phyloP scores from a whole-genome alignment of 2,797 vertebrate genomes.

The Aeoliscus strigatus region DNA sequence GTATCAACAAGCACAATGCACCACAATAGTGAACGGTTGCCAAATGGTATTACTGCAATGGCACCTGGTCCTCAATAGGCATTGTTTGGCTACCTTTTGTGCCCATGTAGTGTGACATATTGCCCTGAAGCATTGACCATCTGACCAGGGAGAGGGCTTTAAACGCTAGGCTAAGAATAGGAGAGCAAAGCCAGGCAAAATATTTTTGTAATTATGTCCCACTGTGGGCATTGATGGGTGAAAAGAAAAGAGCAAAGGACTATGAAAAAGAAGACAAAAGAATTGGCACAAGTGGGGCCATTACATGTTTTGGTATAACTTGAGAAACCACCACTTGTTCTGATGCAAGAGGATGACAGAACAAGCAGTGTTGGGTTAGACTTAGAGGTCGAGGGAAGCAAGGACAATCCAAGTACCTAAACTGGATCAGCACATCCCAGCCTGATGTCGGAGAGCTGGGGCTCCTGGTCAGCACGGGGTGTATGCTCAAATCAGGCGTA shows the following conservation, averaged over 20 bases:
- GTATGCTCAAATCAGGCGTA: conserved; percentile 59
- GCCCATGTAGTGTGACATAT: conserved; percentile 77
- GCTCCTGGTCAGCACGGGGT: conserved; percentile 55
- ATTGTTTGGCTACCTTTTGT: conserved; percentile 79
- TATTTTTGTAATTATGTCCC: conserved; percentile 72
- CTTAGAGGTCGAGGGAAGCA: conserved; percentile 45
- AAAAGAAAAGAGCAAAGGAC: conserved; percentile 50
- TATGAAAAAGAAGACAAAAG: conserved; percentile 29
- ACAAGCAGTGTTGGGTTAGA: conserved; percentile 39
- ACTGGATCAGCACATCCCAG: conserved; percentile 41
- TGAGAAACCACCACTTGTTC: conserved; percentile 33
- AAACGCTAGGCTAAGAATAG: conserved; percentile 76
- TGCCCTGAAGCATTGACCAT: conserved; percentile 80
- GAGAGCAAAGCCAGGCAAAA: conserved; percentile 62
- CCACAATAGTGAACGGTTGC: conserved; percentile 70
- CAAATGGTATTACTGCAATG: conserved; percentile 68
- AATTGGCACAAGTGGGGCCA: conserved; percentile 9
- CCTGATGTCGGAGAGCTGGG: conserved; percentile 55
- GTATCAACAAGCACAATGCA: conserved; percentile 52
- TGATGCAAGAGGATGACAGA: conserved; percentile 47
- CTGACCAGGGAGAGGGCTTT: conserved; percentile 76
- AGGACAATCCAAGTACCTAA: conserved; percentile 58
- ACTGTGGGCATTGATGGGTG: conserved; percentile 73
- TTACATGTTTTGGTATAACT: conserved; percentile 21
- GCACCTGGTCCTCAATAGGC: conserved; percentile 79